Percentiles rank a stretch among this genome's conserved stretches.
These are phyloP conservation scores for Zaprionus vittiger DNA, from an alignment of 1,140 invertebrate species.

Conservation along the genomic window DNA sequence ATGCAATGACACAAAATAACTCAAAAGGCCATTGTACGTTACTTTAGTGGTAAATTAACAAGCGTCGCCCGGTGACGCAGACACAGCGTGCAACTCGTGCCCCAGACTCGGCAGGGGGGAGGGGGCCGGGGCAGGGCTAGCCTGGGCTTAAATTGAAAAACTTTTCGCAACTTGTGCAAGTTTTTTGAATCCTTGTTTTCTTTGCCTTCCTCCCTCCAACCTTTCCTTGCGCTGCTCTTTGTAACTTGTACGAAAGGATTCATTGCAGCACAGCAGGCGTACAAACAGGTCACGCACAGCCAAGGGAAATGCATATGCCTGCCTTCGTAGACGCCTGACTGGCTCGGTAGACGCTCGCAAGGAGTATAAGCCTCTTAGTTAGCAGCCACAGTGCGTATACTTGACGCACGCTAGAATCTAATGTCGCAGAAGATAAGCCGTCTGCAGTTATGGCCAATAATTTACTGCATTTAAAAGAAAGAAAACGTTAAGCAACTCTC, in stretches of 20 bases:
- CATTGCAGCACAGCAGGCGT: conserved; percentile 54
- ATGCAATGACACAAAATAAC: conserved; percentile 69
- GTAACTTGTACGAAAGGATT: conserved; percentile 52
- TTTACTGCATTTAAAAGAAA: not conserved
- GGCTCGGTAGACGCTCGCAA: conserved; percentile 6
- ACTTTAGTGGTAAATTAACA: conserved; percentile 71
- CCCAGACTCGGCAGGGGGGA: not conserved
- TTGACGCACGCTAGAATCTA: conserved; percentile 16
- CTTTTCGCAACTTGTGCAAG: conserved; percentile 69
- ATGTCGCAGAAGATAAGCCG: not conserved
- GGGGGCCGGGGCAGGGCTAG: not conserved
- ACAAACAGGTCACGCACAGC: conserved; percentile 12
- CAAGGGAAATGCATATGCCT: conserved; percentile 24
- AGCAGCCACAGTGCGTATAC: conserved; percentile 29
- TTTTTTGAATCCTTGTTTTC: conserved; percentile 46
- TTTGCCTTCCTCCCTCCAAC: conserved; percentile 41
- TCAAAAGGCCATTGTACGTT: conserved; percentile 75
- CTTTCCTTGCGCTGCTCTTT: not conserved
- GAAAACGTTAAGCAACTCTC: not conserved
- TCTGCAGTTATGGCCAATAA: not conserved
- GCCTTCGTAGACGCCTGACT: not conserved
- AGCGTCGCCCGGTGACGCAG: conserved; percentile 32
- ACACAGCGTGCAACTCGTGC: conserved; percentile 21
- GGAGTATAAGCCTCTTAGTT: conserved; percentile 20
- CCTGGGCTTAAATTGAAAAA: conserved; percentile 75